Percentiles rank a stretch among this genome's conserved stretches.
Conservation (phyloP, 2,113 vertebrate genomes). For the Podarcis cretensis region DNA sequence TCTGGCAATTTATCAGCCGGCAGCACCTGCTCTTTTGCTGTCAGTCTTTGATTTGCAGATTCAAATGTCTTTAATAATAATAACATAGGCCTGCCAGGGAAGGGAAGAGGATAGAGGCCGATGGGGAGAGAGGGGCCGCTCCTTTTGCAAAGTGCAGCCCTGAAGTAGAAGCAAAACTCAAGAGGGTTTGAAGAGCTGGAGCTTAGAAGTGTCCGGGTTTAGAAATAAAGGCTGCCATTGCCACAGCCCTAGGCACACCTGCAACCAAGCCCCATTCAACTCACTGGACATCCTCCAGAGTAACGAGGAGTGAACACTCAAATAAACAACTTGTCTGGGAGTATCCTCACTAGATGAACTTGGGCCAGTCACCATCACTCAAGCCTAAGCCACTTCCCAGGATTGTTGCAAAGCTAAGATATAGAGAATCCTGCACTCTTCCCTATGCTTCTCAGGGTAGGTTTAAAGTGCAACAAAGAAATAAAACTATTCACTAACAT, state of each 20-base stretch:
- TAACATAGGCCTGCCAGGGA: constrained; percentile 70
- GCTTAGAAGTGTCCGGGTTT: neutral
- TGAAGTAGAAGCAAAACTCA: constrained; percentile 26
- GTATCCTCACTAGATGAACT: neutral
- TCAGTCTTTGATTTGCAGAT: constrained; percentile 69
- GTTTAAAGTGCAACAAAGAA: neutral
- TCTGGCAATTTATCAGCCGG: constrained; percentile 67
- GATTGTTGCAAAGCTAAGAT: neutral
- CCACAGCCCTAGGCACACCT: neutral
- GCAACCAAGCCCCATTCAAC: neutral
- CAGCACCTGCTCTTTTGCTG: constrained; percentile 72
- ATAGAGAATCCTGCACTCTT: neutral
- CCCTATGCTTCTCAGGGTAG: neutral
- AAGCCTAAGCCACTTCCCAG: neutral
- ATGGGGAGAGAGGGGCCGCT: constrained; percentile 30
- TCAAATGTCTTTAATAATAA: constrained; percentile 72
- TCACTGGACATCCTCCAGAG: neutral
- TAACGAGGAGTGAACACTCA: neutral
- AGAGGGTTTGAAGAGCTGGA: neutral
- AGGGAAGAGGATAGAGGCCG: constrained; percentile 29
- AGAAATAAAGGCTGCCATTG: neutral
- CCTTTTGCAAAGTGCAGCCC: constrained; percentile 41
- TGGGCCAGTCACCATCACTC: neutral
- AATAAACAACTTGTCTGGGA: too few relatives aligned
- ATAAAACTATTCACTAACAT: neutral